Base-by-base conservation (phyloP, 2,888 invertebrate genomes). In the Hipparchia sbordonii region DNA sequence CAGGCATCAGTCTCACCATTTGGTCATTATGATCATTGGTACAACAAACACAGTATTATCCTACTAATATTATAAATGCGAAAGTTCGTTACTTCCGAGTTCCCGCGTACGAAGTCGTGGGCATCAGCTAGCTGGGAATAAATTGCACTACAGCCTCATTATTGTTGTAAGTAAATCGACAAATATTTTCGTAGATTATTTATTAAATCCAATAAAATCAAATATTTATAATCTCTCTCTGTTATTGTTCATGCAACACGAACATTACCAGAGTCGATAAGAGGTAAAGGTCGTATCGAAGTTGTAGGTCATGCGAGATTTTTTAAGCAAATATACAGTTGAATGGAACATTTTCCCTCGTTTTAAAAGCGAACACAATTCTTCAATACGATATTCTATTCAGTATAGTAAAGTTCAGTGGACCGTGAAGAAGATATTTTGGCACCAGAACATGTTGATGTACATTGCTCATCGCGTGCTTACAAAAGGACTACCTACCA, bases 371-470 rank as follows among this genome's bases (percentile, higher is more conserved):
- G 45, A 45, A 9, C n/a, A 61, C 60, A 39, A 45, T 61, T 39
- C 57, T 57, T 57, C 57, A 23, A 23, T 57, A 57, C 57, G 57
- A 57, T 57, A 8, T 57, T 57, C 57, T 57, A 56, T 56, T 56
- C 56, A 56, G 57, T 57, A 23, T 23, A 57, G 57, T 57, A 8
- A 57, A 57, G 23, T 61, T 70, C 62, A 70, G 61, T 62, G 70
- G 57, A 9, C 57, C 57, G 57, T 9, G 23, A 57, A 57, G 56
- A 13, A 56, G 8, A 57, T 23, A 57, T 57, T 57, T 57, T 57
- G 57, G 57, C 57, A 57, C 57, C 57, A 57, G 57, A 13, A 57
- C 9, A 56, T 6, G 56, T 56, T 56, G 13, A 23, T 57, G 57
- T 57, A 23, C 23, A 7, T 23, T 8, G 57, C 57, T 23, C 56